Evolutionary conservation across 1,140 invertebrate genomes (phyloP).

Genomic region (Trichonephila clavipes): DNA sequence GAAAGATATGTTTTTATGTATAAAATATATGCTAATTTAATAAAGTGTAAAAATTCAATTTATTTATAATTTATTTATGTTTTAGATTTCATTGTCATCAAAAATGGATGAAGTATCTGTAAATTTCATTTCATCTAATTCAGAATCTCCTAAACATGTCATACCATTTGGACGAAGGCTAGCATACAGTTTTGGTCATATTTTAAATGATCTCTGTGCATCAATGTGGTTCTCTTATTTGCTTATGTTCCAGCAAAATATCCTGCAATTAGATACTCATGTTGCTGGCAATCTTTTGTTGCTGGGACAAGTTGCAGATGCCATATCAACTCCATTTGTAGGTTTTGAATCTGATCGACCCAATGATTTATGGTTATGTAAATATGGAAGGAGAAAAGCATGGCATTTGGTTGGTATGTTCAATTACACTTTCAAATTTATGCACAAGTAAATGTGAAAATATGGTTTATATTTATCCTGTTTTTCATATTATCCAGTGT

Average conservation of each 20-base stretch:
- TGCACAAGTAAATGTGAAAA: too few species aligned
- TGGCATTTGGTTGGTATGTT: slow-evolving; percentile 94
- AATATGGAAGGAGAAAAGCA: slow-evolving; percentile 92
- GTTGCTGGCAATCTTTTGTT: slow-evolving; percentile 90
- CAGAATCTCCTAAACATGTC: slow-evolving; percentile 49
- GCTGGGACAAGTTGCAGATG: slow-evolving; percentile 94
- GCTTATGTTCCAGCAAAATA: slow-evolving; percentile 84
- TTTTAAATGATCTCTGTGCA: slow-evolving; percentile 96
- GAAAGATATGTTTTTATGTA: too few species aligned
- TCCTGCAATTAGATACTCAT: slow-evolving; percentile 85
- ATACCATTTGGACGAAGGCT: slow-evolving; percentile 79
- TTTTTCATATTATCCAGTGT: too few species aligned
- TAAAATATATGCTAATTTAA: too few species aligned
- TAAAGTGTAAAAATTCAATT: too few species aligned
- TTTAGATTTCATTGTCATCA: neutral
- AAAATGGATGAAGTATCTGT: slow-evolving; percentile 51
- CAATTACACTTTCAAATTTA: too few species aligned
- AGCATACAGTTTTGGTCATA: slow-evolving; percentile 90
- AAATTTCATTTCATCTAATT: neutral
- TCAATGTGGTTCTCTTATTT: slow-evolving; percentile 99
- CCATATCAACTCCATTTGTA: slow-evolving; percentile 92
- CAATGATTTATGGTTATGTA: slow-evolving; percentile 83
- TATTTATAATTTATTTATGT: neutral
- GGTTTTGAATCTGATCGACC: slow-evolving; percentile 91
- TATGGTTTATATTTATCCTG: too few species aligned